A percentile compares a stretch with the other conserved stretches of the same genome.
Evolutionary conservation across 2,113 vertebrate genomes (phyloP).

Genomic region (Marcusenius ussheri): DNA sequence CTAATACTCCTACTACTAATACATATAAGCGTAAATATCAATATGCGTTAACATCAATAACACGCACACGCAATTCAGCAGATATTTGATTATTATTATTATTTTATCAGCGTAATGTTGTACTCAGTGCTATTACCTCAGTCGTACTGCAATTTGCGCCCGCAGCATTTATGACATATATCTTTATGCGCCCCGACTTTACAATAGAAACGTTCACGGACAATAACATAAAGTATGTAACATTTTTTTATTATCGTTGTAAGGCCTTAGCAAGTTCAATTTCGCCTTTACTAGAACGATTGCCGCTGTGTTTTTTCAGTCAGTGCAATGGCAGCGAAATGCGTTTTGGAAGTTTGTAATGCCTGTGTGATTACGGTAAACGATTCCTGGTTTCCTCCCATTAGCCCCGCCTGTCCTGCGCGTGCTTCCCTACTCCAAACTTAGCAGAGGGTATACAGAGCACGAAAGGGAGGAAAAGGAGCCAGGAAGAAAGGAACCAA

Average conservation of each 20-base stretch:
- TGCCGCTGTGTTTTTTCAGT: not conserved
- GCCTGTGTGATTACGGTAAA: constrained; percentile 43
- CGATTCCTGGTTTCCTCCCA: constrained; percentile 9
- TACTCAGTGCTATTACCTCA: not conserved
- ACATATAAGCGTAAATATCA: not conserved
- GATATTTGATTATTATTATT: not conserved
- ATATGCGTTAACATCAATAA: not conserved
- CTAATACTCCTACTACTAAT: not conserved
- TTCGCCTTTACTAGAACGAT: not conserved
- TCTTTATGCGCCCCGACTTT: not conserved
- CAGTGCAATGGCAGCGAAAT: constrained; percentile 26
- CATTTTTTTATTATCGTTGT: not conserved
- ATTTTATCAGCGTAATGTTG: not conserved
- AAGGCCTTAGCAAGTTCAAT: not conserved
- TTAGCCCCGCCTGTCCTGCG: constrained; percentile 5
- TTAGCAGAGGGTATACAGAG: constrained; percentile 35
- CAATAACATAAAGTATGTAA: not conserved
- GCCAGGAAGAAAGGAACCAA: constrained; percentile 19
- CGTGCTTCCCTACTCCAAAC: constrained; percentile 6
- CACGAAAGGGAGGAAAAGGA: constrained; percentile 39
- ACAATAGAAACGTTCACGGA: not conserved
- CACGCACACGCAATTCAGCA: not conserved
- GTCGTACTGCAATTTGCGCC: not conserved
- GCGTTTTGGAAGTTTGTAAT: not conserved
- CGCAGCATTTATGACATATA: not conserved